Percentiles rank a stretch among this genome's conserved stretches.
Evolutionary conservation across 1,140 invertebrate species (phyloP).

Genomic region (Phocides pigmalion): DNA sequence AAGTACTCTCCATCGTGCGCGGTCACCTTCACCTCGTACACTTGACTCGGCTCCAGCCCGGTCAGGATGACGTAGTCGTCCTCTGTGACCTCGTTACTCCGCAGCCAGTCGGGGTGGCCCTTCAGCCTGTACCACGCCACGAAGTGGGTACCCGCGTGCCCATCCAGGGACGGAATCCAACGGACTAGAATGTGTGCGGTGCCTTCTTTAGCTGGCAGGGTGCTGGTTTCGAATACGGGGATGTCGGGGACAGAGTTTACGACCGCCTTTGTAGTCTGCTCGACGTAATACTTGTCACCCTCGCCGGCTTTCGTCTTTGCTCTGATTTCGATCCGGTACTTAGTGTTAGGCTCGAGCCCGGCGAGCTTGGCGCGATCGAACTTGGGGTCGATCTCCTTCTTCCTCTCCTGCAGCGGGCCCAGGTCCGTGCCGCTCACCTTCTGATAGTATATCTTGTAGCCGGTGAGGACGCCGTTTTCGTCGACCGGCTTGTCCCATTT

Average conservation of each 20-base stretch:
- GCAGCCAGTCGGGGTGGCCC: conserved; percentile 87
- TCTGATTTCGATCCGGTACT: conserved; percentile 93
- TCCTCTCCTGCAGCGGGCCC: conserved; percentile 87
- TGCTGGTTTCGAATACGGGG: conserved; percentile 90
- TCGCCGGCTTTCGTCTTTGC: conserved; percentile 93
- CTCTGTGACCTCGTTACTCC: conserved; percentile 87
- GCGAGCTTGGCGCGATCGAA: conserved; percentile 93
- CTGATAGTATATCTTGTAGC: conserved; percentile 96
- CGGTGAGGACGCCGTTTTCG: conserved; percentile 96
- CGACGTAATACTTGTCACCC: conserved; percentile 93
- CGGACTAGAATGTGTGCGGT: conserved; percentile 90
- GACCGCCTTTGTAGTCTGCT: conserved; percentile 88
- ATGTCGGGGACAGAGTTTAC: conserved; percentile 87
- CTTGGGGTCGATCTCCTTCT: conserved; percentile 91
- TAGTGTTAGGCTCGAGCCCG: conserved; percentile 92
- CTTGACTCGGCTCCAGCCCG: conserved; percentile 92
- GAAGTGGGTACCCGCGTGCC: conserved; percentile 92
- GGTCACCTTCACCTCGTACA: conserved; percentile 95
- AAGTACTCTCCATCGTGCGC: conserved; percentile 94
- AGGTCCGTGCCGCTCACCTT: conserved; percentile 90
- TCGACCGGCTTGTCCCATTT: conserved; percentile 96
- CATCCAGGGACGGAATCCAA: conserved; percentile 91
- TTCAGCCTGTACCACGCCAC: conserved; percentile 91
- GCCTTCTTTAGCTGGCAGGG: conserved; percentile 89
- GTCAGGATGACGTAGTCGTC: conserved; percentile 90